Percentiles rank a stretch among this genome's conserved stretches.
Evolutionary conservation across 1,140 invertebrate genomes (phyloP).

Genomic region (Samia ricini): DNA sequence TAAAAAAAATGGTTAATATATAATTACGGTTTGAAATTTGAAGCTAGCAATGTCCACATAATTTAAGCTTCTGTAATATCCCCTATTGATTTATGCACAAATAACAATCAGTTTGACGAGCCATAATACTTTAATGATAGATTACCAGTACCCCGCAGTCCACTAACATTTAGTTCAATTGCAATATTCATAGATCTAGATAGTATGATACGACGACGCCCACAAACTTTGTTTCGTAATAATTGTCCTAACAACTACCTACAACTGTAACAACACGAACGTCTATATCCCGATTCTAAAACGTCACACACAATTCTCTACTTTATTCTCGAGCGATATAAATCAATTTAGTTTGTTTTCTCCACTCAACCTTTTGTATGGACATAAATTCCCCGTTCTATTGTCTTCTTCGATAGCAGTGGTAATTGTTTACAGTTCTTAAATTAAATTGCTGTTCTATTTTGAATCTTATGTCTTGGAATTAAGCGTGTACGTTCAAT

Average conservation of each 20-base stretch:
- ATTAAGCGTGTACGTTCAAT: neutral
- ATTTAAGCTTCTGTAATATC: neutral
- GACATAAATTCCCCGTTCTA: slow-evolving; percentile 2
- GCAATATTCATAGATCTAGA: slow-evolving; percentile 4
- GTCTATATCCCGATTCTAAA: slow-evolving; percentile 2
- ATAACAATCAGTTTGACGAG: neutral
- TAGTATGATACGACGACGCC: neutral
- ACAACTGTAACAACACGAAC: neutral
- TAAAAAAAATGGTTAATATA: too few species aligned
- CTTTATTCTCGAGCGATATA: neutral
- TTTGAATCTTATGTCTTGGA: neutral
- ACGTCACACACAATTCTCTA: neutral
- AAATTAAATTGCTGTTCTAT: neutral
- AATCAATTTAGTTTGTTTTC: neutral
- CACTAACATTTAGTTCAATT: neutral
- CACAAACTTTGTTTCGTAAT: slow-evolving; percentile 7
- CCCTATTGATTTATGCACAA: too few species aligned
- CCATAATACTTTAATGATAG: neutral
- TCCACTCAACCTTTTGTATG: slow-evolving; percentile 2
- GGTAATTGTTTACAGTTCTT: neutral
- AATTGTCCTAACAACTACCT: slow-evolving; percentile 2
- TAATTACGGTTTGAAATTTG: too few species aligned
- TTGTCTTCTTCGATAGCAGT: slow-evolving; percentile 4
- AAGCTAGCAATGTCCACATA: neutral
- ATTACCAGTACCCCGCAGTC: neutral